phyloP scores from a whole-genome alignment of 2,113 vertebrate species.

The Scophthalmus maximus region DNA sequence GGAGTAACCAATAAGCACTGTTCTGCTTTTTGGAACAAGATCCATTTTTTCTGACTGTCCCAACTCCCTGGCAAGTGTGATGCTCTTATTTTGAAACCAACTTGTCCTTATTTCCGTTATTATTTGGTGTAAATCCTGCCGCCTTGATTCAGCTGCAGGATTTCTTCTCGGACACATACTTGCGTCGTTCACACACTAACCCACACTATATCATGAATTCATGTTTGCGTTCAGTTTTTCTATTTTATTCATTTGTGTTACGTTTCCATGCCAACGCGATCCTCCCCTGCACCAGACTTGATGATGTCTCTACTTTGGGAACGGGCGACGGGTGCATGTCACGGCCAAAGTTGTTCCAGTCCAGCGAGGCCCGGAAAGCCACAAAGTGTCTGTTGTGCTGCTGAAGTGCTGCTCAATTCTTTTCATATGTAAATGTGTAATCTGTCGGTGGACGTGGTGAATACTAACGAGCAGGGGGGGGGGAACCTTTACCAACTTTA shows the following conservation, averaged over 20 bases:
- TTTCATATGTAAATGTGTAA: constrained; percentile 89
- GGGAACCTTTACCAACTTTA: constrained; percentile 58
- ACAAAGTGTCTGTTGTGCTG: constrained; percentile 87
- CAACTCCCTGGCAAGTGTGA: no score
- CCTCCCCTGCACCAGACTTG: constrained; percentile 8
- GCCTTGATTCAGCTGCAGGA: constrained; percentile 18
- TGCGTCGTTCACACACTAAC: background rate
- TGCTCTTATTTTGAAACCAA: constrained; percentile 61
- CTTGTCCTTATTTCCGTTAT: constrained; percentile 22
- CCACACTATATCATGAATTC: background rate
- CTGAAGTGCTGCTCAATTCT: constrained; percentile 82
- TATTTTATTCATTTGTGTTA: background rate
- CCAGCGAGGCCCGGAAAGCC: constrained; percentile 76
- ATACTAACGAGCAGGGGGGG: constrained; percentile 81
- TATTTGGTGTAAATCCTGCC: background rate
- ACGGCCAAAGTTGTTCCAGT: constrained; percentile 75
- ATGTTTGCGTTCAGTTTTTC: background rate
- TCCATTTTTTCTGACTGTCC: no score
- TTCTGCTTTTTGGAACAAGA: no score
- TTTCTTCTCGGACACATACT: background rate
- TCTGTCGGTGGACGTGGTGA: constrained; percentile 82
- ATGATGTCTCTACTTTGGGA: constrained; percentile 64
- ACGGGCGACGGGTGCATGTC: constrained; percentile 52
- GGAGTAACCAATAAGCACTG: no score
- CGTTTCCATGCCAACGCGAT: constrained; percentile 12